Base-by-base conservation (phyloP, 2,888 invertebrate species). In the Asteroscopus sphinx region DNA sequence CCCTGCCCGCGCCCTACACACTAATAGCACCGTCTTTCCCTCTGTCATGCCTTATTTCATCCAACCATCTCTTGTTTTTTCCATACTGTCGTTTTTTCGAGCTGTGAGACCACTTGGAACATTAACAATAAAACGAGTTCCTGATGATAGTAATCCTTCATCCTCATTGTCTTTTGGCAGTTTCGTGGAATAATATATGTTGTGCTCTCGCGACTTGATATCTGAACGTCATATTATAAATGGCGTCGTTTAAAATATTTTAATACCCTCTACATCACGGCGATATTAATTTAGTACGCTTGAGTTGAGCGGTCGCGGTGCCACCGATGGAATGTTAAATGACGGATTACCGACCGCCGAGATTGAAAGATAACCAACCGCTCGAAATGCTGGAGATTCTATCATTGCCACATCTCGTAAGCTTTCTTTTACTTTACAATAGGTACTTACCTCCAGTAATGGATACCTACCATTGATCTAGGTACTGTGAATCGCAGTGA, bases 131-230 rank as follows among this genome's bases (percentile, higher is more conserved):
- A 92, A 93, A 93, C 88, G 90, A 88, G 76, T 83, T 82, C 78
- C 79, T 93, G 93, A 94, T 93, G 93, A 93, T 92, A 90, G 90
- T 92, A 92, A 94, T 94, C 91, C 94, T 87, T 94, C 94, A 94
- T 88, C 88, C 81, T 93, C 92, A 93, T 94, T 94, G 94, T 93
- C 93, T 93, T 93, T 93, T 94, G 93, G 93, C 94, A 93, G 90
- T 92, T 93, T 92, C 92, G 86, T 83, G 88, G 91, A 92, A 93
- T 93, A 93, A 93, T 90, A 92, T 93, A 93, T 93, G 91, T 88
- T 90, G 82, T 84, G 85, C 84, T 87, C 88, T 86, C 81, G 91
- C 90, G 90, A 90, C 90, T 88, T 91, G 92, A 92, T 92, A 90
- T 91, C 89, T 82, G 90, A 88, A 90, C 90, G 91, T 92, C 92